phyloP scores from a whole-genome alignment of 2,888 invertebrate genomes.

The Drosophila kambysellisi region DNA sequence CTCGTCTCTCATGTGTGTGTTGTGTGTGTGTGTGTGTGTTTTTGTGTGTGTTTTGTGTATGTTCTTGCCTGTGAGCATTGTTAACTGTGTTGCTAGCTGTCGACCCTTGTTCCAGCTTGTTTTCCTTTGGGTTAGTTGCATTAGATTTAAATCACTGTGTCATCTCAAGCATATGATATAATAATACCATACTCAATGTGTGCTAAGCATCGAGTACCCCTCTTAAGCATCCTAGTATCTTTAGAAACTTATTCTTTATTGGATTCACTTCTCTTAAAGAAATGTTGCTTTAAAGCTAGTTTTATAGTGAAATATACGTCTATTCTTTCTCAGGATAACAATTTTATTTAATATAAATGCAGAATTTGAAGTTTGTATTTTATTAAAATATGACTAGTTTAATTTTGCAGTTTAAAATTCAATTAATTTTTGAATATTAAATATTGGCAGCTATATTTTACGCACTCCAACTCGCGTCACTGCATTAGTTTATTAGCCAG shows the following conservation, averaged over 20 bases:
- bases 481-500: conserved; percentile 24
- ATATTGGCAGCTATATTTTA: not conserved
- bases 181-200: conserved; percentile 10
- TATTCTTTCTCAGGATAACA: not conserved
- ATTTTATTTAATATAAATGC: no score
- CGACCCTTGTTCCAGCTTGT: conserved; percentile 51
- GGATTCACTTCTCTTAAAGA: not conserved
- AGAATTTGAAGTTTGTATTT: not conserved
- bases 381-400: not conserved
- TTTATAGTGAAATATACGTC: not conserved
- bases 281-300: not conserved
- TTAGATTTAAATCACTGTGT: conserved; percentile 36
- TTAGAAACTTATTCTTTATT: not conserved
- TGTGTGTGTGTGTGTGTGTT: conserved; percentile 2
- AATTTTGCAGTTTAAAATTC: not conserved
- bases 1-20: conserved; percentile 16
- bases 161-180: conserved; percentile 27
- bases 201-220: not conserved
- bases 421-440: not conserved
- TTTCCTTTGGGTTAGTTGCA: conserved; percentile 24
- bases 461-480: not conserved
- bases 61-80: conserved; percentile 29
- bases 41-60: conserved; percentile 28
- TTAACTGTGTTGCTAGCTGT: conserved; percentile 25
- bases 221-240: not conserved